Conservation (phyloP, 1,140 invertebrate genomes). For the Drosophila serrata region DNA sequence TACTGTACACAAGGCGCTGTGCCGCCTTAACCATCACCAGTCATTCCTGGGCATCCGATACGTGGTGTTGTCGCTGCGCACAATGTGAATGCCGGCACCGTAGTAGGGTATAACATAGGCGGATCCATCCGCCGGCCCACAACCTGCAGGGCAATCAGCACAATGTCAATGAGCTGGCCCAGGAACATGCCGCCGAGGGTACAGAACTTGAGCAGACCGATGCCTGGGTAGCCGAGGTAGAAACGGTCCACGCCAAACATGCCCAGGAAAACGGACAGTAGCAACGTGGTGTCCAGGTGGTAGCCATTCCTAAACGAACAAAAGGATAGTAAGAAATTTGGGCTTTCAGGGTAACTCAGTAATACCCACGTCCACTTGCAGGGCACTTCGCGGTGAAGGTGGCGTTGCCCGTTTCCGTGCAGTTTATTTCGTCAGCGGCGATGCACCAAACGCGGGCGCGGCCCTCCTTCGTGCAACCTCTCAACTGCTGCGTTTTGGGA, state of each 20-base stretch:
- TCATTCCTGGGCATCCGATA: conserved; percentile 93
- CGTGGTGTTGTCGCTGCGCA: conserved; percentile 94
- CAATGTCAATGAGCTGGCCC: conserved; percentile 97
- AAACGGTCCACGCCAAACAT: conserved; percentile 99
- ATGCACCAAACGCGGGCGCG: conserved; percentile 89
- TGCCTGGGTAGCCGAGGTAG: conserved; percentile 98
- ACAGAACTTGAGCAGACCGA: conserved; percentile 97
- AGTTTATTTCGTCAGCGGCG: conserved; percentile 93
- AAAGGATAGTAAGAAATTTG: too few species aligned
- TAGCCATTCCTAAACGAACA: conserved; percentile 93
- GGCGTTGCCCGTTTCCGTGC: conserved; percentile 91
- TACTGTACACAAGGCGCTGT: conserved; percentile 64
- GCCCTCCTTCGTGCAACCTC: conserved; percentile 91
- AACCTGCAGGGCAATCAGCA: conserved; percentile 96
- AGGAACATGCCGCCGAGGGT: conserved; percentile 98
- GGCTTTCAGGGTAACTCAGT: not conserved
- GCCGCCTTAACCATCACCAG: conserved; percentile 87
- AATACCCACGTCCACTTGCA: conserved; percentile 97
- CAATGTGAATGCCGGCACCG: conserved; percentile 93
- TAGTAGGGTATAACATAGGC: conserved; percentile 94
- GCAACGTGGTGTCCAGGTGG: conserved; percentile 95
- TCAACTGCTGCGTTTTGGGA: conserved; percentile 94
- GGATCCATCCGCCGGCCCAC: conserved; percentile 98
- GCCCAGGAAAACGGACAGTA: conserved; percentile 97
- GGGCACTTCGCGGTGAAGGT: conserved; percentile 93